Percentiles rank a stretch among this genome's conserved stretches.
These are phyloP conservation scores for Meleagris gallopavo DNA, from an alignment of 2,113 vertebrate species.

Conservation along the genomic window DNA sequence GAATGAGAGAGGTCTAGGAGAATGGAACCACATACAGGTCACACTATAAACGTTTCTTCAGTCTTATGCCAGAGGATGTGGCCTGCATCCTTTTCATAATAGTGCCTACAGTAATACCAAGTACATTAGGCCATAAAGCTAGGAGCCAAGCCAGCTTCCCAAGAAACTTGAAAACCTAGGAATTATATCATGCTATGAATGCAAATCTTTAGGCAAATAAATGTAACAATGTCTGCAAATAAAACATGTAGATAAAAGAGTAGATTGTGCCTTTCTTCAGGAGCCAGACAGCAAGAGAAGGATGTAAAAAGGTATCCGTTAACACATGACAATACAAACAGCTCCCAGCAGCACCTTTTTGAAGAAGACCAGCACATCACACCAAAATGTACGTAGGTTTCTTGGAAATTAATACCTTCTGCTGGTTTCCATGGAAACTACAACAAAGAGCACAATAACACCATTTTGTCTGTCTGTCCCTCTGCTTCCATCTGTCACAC, in stretches of 20 bases:
- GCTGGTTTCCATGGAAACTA: too few relatives aligned
- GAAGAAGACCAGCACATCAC: neutral
- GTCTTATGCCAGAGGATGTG: neutral
- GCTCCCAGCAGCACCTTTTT: neutral
- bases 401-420: too few relatives aligned
- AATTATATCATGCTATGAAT: neutral
- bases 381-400: neutral
- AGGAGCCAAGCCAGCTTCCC: neutral
- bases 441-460: too few relatives aligned
- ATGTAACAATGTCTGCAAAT: neutral
- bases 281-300: fast-evolving
- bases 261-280: neutral
- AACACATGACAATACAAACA: neutral
- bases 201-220: neutral
- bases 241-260: neutral
- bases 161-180: neutral
- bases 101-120: neutral
- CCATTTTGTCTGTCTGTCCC: too few relatives aligned
- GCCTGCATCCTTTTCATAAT: neutral
- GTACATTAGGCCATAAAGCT: neutral
- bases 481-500: too few relatives aligned
- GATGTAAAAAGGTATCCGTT: neutral
- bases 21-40: neutral
- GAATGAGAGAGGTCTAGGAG: neutral
- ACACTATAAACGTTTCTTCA: neutral